Conservation (phyloP, 2,113 vertebrate genomes). For the Larimichthys polyactis region DNA sequence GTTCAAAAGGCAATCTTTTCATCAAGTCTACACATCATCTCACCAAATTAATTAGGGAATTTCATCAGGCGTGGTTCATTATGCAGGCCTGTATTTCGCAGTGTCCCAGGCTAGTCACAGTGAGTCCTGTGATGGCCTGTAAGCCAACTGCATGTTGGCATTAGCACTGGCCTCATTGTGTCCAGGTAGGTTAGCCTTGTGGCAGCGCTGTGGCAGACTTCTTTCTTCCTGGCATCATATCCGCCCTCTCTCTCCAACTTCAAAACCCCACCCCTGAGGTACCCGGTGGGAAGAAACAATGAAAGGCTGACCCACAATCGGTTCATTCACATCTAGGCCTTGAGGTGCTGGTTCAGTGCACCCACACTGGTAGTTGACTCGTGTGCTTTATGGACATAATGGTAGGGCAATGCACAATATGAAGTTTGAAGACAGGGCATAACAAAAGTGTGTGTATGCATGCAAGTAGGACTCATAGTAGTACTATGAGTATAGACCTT, state of each 20-base stretch:
- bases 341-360: conserved; percentile 20
- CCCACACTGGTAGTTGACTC: conserved; percentile 30
- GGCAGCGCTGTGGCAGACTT: conserved; percentile 8
- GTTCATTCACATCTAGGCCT: conserved; percentile 48
- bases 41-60: conserved; percentile 43
- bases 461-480: background rate
- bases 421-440: background rate
- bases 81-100: conserved; percentile 9
- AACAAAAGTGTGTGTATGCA: conserved; percentile 16
- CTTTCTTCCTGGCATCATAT: conserved; percentile 8
- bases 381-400: conserved; percentile 31
- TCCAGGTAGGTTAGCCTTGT: conserved; percentile 66
- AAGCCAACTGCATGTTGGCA: conserved; percentile 15
- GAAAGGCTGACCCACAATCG: conserved; percentile 46
- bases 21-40: conserved; percentile 42
- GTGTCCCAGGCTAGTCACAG: background rate
- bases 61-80: conserved; percentile 20
- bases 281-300: conserved; percentile 47
- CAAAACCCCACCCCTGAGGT: conserved; percentile 36
- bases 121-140: conserved; percentile 16
- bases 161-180: conserved; percentile 66
- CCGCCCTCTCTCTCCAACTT: conserved; percentile 13
- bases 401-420: background rate
- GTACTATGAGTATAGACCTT: conserved; percentile 8
- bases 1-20: conserved; percentile 61